These are phyloP conservation scores for Ginglymostoma cirratum DNA, from an alignment of 2,113 vertebrate genomes.

Conservation along the genomic window DNA sequence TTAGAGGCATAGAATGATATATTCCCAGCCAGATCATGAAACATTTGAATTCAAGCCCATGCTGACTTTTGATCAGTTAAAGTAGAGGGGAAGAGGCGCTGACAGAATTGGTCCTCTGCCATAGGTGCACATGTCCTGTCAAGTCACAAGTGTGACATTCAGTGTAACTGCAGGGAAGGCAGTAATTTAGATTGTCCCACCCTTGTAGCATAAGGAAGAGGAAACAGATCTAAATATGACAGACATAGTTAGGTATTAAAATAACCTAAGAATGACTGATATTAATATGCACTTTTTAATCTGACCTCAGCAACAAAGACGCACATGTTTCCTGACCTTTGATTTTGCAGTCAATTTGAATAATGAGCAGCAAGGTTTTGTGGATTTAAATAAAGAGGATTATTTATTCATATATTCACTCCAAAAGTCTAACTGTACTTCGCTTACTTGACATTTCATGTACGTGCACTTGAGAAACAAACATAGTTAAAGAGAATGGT, in stretches of 20 bases:
- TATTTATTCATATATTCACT: too few relatives aligned
- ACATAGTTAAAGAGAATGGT: too few relatives aligned
- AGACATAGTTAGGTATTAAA: background rate
- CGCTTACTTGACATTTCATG: too few relatives aligned
- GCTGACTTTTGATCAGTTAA: constrained; percentile 17
- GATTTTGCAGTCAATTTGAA: too few relatives aligned
- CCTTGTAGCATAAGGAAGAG: background rate
- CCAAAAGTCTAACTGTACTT: too few relatives aligned
- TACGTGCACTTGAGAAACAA: too few relatives aligned
- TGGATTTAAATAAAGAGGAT: too few relatives aligned
- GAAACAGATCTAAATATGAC: background rate
- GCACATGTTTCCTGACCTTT: too few relatives aligned
- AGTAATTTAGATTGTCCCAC: background rate
- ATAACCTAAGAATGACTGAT: background rate
- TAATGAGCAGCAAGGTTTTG: too few relatives aligned
- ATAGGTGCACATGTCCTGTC: background rate
- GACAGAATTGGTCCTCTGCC: background rate
- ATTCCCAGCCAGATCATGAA: constrained; percentile 9
- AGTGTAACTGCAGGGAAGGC: background rate
- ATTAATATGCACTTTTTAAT: background rate
- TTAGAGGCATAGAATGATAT: background rate
- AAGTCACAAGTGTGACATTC: background rate
- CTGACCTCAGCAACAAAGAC: background rate
- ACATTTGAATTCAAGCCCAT: constrained; percentile 30
- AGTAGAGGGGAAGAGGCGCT: background rate